Evolutionary conservation across 2,113 vertebrate species (phyloP), one percentile per base, ranked within the genome.

Genomic region (Barbus barbus): DNA sequence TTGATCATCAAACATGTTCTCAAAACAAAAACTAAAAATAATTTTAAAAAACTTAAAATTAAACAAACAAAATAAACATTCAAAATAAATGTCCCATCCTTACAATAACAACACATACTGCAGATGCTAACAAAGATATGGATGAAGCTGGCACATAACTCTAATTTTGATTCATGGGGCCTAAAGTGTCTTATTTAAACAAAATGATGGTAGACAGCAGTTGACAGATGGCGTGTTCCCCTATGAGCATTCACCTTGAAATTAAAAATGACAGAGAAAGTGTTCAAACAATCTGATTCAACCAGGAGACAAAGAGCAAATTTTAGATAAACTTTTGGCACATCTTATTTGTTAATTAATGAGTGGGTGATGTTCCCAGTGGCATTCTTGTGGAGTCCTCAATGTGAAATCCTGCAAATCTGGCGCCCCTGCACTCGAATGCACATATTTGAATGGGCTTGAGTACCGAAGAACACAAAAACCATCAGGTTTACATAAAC

Each of bases 91-190:
- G 65, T 0, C 3, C 9, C 18, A 69, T 18, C 31, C 7, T 33
- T 69, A 22, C 7, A 69, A 63, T 16, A 31, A n/a, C 33, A 63
- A 63, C 60, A 63, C n/a, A 12, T 11, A 38, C 9, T 41, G 33
- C 74, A 77, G 74, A 53, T 31, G 44, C 26, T 38, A 31, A 51
- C 44, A 75, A 75, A 51, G 5, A 84, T 53, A 79, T 51, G 87
- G 44, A 77, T 63, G 26, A 79, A 61, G 65, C 86, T 33, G 58
- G 8, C 33, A 41, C 36, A 48, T 36, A 36, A 56, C 48, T 22
- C 4, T 33, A 36, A 53, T 56, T 56, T 22, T 33, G 5, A 77
- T 75, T 51, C 44, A 75, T 56, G 26, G 16, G 26, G 1, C 53
- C 26, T 8, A 14, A 73, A 77, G 20, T 13, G 12, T 77, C 51